Conservation (phyloP, 2,888 invertebrate species). For the Ennomos erosarius region DNA sequence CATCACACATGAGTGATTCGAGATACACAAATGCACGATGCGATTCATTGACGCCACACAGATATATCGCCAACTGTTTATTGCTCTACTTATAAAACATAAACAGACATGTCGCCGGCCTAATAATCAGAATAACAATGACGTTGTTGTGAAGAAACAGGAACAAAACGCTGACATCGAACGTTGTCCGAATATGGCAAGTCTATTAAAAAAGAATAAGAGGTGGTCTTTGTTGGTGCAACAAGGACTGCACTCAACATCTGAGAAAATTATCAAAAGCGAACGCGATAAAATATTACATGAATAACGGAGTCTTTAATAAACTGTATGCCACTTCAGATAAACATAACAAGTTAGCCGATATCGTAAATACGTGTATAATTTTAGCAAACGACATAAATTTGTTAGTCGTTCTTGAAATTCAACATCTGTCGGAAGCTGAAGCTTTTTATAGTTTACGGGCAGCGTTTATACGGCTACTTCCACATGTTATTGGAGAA, state of each 20-base stretch:
- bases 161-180: conserved; percentile 14
- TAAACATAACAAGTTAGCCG: conserved; percentile 32
- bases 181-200: conserved; percentile 14
- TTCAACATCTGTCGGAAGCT: conserved; percentile 59
- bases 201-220: conserved; percentile 26
- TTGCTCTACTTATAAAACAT: conserved; percentile 54
- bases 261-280: conserved; percentile 33
- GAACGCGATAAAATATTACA: conserved; percentile 37
- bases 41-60: conserved; percentile 74
- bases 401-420: conserved; percentile 53
- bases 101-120: conserved; percentile 47
- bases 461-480: conserved; percentile 49
- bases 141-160: conserved; percentile 25
- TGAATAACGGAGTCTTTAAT: conserved; percentile 42
- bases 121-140: conserved; percentile 36
- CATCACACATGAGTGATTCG: conserved; percentile 55
- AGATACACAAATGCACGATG: conserved; percentile 57
- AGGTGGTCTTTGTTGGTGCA: conserved; percentile 33
- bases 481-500: conserved; percentile 55
- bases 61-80: conserved; percentile 68
- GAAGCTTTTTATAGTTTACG: conserved; percentile 62
- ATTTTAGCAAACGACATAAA: conserved; percentile 47
- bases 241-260: conserved; percentile 36
- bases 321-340: conserved; percentile 31
- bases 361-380: conserved; percentile 43